A percentile compares a stretch with the other conserved stretches of the same genome.
Evolutionary conservation across 2,797 vertebrate species (phyloP).

Genomic region (Typhlichthys eigenmanni): DNA sequence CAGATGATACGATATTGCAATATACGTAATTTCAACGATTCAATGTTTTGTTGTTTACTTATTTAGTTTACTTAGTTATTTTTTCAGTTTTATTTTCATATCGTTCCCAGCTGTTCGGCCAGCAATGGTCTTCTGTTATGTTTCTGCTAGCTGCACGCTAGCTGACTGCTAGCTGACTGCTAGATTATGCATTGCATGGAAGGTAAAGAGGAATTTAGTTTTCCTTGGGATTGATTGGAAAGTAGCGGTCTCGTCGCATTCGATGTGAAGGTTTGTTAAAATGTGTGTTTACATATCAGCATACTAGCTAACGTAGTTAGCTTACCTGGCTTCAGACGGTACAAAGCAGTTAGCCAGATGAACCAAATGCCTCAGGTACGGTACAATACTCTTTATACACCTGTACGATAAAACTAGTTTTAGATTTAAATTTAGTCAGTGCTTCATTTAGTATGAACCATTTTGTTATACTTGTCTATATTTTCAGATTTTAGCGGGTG

Average conservation of each 20-base stretch:
- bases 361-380: too few relatives aligned
- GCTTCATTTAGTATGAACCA: too few relatives aligned
- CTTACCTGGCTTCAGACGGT: neutral
- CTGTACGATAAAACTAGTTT: slow-evolving; percentile 11
- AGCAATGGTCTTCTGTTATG: slow-evolving; percentile 29
- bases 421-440: too few relatives aligned
- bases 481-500: too few relatives aligned
- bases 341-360: slow-evolving; percentile 1
- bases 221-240: neutral
- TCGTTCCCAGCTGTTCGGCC: slow-evolving; percentile 27
- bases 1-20: too few relatives aligned
- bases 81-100: neutral
- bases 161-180: neutral
- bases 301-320: neutral
- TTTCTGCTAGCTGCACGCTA: slow-evolving; percentile 45
- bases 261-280: slow-evolving; percentile 38
- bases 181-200: slow-evolving; percentile 9
- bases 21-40: too few relatives aligned
- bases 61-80: neutral
- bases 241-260: neutral
- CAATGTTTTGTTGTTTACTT: fast-evolving
- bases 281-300: slow-evolving; percentile 2
- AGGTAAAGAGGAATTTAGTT: neutral
- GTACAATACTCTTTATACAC: too few relatives aligned
- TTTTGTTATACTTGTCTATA: too few relatives aligned